Conservation (phyloP, 2,888 invertebrate genomes). For the Torymus texanus region DNA sequence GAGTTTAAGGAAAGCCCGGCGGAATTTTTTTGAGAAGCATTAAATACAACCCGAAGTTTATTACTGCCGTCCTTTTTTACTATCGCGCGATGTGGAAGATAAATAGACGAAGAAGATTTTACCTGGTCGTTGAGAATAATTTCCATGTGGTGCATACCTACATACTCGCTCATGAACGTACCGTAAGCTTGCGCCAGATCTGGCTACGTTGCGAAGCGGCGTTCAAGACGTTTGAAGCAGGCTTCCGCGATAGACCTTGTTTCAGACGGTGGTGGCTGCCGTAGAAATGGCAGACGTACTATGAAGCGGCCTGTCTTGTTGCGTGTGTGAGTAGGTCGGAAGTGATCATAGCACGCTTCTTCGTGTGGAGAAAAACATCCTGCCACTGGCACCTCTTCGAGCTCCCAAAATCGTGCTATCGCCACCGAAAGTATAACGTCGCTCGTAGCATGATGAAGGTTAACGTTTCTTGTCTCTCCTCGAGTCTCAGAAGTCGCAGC, state of each 20-base stretch:
- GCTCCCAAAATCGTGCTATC: too few species aligned
- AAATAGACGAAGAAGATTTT: not conserved
- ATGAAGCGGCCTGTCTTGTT: too few species aligned
- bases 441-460: too few species aligned
- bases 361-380: too few species aligned
- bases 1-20: not conserved
- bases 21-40: not conserved
- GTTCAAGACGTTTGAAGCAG: not conserved
- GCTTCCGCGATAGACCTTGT: not conserved
- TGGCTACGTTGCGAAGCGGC: not conserved
- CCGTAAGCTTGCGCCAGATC: not conserved
- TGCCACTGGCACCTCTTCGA: too few species aligned
- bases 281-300: too few species aligned
- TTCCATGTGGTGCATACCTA: not conserved
- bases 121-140: not conserved
- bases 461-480: too few species aligned
- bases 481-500: too few species aligned
- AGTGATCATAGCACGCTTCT: too few species aligned
- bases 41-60: conserved; percentile 1
- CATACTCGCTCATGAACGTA: not conserved
- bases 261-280: too few species aligned
- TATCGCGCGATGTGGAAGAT: not conserved
- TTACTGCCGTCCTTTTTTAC: not conserved
- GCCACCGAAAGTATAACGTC: too few species aligned
- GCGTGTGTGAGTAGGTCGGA: too few species aligned